A percentile compares a stretch with the other conserved stretches of the same genome.
Conservation (phyloP, 2,888 invertebrate species). For the Sinohyriopsis cumingii region DNA sequence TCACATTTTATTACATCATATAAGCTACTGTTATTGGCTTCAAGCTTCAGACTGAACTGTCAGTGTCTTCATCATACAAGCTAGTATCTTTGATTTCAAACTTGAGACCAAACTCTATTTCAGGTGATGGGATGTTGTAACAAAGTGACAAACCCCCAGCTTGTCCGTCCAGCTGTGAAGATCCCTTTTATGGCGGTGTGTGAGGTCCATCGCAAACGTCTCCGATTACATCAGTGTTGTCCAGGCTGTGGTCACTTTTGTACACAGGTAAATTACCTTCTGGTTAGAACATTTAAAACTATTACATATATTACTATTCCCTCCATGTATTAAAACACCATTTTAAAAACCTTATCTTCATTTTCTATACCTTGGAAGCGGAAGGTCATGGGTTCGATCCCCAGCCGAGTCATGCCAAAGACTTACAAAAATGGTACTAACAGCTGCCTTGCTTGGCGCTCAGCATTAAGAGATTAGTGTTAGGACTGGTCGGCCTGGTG, state of each 20-base stretch:
- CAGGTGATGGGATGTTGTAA: slow-evolving; percentile 84
- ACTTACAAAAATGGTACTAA: no score
- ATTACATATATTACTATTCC: neutral
- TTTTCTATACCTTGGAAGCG: neutral
- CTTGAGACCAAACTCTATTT: slow-evolving; percentile 1
- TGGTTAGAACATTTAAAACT: neutral
- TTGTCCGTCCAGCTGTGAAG: slow-evolving; percentile 70
- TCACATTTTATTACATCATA: no score
- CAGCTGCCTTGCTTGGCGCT: no score
- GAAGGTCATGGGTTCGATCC: no score
- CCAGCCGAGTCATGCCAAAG: no score
- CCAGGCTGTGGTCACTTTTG: slow-evolving; percentile 92
- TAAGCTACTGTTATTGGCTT: no score
- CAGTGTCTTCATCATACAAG: no score
- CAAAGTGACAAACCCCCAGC: slow-evolving; percentile 73
- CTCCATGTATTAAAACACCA: no score
- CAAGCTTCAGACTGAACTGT: neutral
- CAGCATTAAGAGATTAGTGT: no score
- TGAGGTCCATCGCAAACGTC: slow-evolving; percentile 82
- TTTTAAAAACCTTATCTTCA: neutral
- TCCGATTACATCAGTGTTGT: slow-evolving; percentile 89
- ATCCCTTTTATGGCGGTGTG: slow-evolving; percentile 88
- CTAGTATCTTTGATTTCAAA: no score
- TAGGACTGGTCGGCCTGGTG: no score
- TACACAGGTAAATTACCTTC: slow-evolving; percentile 78